These are phyloP conservation scores for Tragelaphus strepsiceros DNA, from an alignment of 2,113 vertebrate genomes.

Conservation along the genomic window DNA sequence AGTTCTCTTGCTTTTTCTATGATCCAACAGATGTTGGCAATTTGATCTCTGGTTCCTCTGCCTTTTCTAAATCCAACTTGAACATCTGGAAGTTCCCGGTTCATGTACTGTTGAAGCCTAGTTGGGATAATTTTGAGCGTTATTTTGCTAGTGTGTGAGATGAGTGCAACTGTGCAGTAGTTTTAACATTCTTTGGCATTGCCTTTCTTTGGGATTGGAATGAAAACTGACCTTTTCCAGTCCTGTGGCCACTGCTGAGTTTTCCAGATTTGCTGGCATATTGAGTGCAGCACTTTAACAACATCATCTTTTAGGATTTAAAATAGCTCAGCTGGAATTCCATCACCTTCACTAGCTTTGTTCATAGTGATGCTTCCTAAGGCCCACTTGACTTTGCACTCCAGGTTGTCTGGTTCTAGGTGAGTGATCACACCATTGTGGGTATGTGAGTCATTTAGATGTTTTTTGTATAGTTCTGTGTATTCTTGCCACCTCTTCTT, in stretches of 20 bases:
- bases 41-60: background rate
- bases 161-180: no score
- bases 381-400: background rate
- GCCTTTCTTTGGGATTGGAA: no score
- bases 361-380: background rate
- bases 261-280: background rate
- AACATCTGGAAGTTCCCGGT: no score
- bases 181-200: no score
- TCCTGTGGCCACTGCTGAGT: background rate
- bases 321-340: background rate
- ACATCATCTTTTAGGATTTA: background rate
- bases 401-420: background rate
- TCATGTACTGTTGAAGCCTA: no score
- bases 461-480: background rate
- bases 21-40: background rate
- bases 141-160: no score
- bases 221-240: no score
- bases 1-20: background rate
- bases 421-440: background rate
- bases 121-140: no score
- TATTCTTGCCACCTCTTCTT: background rate
- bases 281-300: background rate
- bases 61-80: background rate
- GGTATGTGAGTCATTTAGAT: background rate
- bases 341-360: background rate